phyloP scores from a whole-genome alignment of 2,888 invertebrate species.

The Gasteruption jaculator region DNA sequence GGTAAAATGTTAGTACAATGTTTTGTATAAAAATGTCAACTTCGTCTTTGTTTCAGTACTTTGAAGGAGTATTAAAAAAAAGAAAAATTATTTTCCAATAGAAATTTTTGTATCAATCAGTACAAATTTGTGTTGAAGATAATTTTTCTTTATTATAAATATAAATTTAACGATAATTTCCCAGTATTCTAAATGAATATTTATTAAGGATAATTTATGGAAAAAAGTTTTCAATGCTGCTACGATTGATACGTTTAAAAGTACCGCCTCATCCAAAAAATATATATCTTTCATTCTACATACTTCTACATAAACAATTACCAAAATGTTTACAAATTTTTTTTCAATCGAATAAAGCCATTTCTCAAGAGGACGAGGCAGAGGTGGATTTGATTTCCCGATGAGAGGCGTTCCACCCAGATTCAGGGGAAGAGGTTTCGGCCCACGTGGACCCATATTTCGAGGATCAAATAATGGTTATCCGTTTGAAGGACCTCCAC shows the following conservation, averaged over 20 bases:
- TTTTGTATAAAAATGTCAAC: too few relatives aligned
- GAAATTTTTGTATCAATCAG: not conserved
- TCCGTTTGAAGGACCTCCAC: slow-evolving; percentile 54
- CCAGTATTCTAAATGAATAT: too few relatives aligned
- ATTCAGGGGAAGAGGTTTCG: slow-evolving; percentile 64
- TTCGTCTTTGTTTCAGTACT: too few relatives aligned
- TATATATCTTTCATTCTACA: not conserved
- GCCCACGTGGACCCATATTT: slow-evolving; percentile 53
- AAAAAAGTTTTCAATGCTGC: too few relatives aligned
- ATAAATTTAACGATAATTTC: not conserved
- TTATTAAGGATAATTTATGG: too few relatives aligned
- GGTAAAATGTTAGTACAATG: too few relatives aligned
- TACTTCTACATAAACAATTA: not conserved
- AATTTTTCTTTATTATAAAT: not conserved
- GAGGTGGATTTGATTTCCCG: slow-evolving; percentile 48
- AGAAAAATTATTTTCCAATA: too few relatives aligned
- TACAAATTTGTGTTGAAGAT: not conserved
- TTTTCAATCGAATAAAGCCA: slow-evolving; percentile 21
- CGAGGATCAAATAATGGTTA: slow-evolving; percentile 53
- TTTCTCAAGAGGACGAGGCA: slow-evolving; percentile 46
- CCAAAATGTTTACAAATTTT: not conserved
- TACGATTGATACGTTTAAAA: too few relatives aligned
- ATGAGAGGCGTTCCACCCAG: slow-evolving; percentile 59
- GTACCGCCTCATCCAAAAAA: too few relatives aligned
- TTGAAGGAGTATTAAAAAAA: too few relatives aligned